Conservation (phyloP, 2,888 invertebrate genomes). For the Tigriopus californicus region DNA sequence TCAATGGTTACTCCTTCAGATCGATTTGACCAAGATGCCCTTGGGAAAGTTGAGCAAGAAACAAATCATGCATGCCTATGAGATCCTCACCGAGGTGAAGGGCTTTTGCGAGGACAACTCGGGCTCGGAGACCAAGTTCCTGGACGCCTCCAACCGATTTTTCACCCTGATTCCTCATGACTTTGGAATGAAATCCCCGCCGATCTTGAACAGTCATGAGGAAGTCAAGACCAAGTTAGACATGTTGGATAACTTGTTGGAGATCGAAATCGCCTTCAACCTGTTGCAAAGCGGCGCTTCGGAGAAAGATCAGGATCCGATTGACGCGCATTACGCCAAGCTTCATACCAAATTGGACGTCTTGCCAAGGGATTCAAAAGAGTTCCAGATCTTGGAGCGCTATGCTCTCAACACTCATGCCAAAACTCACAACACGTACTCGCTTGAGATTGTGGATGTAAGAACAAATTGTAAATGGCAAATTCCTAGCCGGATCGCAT, state of each 20-base stretch:
- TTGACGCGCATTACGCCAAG: slow-evolving; percentile 71
- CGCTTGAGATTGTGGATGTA: slow-evolving; percentile 45
- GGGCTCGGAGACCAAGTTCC: slow-evolving; percentile 32
- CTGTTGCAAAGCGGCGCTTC: slow-evolving; percentile 43
- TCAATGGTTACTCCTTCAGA: too few species aligned
- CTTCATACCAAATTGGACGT: slow-evolving; percentile 57
- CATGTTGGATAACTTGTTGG: slow-evolving; percentile 79
- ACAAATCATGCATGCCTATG: slow-evolving; percentile 69
- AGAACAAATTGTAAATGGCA: slow-evolving; percentile 16
- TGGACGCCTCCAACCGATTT: slow-evolving; percentile 76
- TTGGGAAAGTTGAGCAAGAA: slow-evolving; percentile 81
- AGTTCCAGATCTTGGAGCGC: slow-evolving; percentile 37
- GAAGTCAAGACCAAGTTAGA: slow-evolving; percentile 53
- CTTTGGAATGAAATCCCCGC: slow-evolving; percentile 66
- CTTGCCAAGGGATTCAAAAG: slow-evolving; percentile 18
- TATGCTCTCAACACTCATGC: slow-evolving; percentile 87
- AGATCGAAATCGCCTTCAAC: slow-evolving; percentile 86
- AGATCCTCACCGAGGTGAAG: slow-evolving; percentile 51
- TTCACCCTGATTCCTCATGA: slow-evolving; percentile 89
- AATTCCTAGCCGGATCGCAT: too few species aligned
- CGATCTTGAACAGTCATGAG: slow-evolving; percentile 53
- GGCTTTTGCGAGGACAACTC: slow-evolving; percentile 22
- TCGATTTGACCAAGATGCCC: slow-evolving; percentile 96
- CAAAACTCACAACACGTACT: slow-evolving; percentile 57
- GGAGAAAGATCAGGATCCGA: slow-evolving; percentile 37